Base-by-base conservation (phyloP, 2,113 vertebrate genomes). In the Rhipidura dahli region DNA sequence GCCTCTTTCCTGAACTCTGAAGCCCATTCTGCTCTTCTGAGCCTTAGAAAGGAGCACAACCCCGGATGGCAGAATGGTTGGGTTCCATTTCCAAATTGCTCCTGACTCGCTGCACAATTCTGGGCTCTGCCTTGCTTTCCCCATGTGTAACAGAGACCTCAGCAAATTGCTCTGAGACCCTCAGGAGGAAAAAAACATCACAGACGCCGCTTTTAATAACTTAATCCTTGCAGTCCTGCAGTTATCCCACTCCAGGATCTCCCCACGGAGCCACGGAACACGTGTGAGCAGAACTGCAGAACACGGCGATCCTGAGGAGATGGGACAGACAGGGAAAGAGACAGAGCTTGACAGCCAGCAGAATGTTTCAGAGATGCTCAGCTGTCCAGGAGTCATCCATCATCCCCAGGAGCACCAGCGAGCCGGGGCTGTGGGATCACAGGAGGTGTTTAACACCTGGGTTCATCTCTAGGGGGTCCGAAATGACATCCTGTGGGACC, bases 271-370 rank as follows among this genome's bases (percentile, higher is more conserved):
- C 71, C 37, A 53, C 35, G 5, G 2, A 83, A 83, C 68, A 47
- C 16, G 13, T 78, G 83, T 28, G 65, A 50, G 3, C 66, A 54
- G 65, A 79, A 19, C 37, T 42, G 95, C 39, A 40, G 78, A 77
- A 35, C 44, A 39, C 21, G 66, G 94, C 70, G 88, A 63, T 84
- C 81, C 13, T 23, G 90, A 93, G 84, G 65, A 97, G 96, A 93
- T 31, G 93, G 93, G 91, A 97, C 57, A 76, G 97, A 87, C 96
- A 96, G 93, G 90, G 31, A 69, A 44, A 72, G 76, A 96, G 96
- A 96, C 93, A 79, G 77, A 89, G 56, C 82, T 70, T 96, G 97
- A 97, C 97, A 97, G 95, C 78, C 54, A 97, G 94, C 93, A 95
- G 92, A 97, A 93, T 75, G 35, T 91, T 93, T 97, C 93, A 97